Conservation (phyloP, 2,113 vertebrate genomes). For the Pluvialis apricaria region DNA sequence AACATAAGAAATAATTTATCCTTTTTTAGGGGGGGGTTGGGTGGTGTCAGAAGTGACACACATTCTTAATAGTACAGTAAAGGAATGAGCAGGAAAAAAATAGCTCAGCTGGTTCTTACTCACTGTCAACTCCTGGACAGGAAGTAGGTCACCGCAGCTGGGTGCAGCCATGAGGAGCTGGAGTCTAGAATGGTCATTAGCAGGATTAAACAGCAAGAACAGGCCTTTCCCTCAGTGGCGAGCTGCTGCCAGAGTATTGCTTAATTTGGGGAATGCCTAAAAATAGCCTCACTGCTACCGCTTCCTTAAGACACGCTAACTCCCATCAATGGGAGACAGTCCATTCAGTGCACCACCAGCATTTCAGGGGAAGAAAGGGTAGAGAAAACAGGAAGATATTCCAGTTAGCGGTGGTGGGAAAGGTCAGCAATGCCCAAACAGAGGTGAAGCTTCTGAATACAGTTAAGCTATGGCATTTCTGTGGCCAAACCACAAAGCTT, state of each 20-base stretch:
- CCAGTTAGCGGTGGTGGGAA: neutral
- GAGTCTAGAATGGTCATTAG: slow-evolving; percentile 29
- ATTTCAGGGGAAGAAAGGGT: neutral
- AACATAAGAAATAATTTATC: neutral
- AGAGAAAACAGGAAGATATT: neutral
- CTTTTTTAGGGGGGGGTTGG: neutral
- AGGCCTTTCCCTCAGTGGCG: slow-evolving; percentile 29
- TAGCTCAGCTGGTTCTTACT: slow-evolving; percentile 26
- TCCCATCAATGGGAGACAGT: neutral
- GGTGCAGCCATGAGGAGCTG: slow-evolving; percentile 37
- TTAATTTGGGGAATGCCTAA: slow-evolving; percentile 30
- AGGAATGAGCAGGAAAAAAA: slow-evolving; percentile 7
- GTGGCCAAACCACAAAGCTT: neutral
- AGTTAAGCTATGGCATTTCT: neutral
- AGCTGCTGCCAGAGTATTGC: slow-evolving; percentile 34
- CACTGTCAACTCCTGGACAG: neutral
- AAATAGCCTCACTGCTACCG: neutral
- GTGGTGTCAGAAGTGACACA: neutral
- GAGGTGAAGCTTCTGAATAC: neutral
- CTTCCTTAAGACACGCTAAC: neutral
- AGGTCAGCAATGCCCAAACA: neutral
- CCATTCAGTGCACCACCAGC: neutral
- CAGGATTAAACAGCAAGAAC: slow-evolving; percentile 42
- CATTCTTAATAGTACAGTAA: neutral
- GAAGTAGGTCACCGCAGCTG: slow-evolving; percentile 71